Evolutionary conservation across 2,797 vertebrate genomes (phyloP).

Genomic region (Orestias chungarensis): DNA sequence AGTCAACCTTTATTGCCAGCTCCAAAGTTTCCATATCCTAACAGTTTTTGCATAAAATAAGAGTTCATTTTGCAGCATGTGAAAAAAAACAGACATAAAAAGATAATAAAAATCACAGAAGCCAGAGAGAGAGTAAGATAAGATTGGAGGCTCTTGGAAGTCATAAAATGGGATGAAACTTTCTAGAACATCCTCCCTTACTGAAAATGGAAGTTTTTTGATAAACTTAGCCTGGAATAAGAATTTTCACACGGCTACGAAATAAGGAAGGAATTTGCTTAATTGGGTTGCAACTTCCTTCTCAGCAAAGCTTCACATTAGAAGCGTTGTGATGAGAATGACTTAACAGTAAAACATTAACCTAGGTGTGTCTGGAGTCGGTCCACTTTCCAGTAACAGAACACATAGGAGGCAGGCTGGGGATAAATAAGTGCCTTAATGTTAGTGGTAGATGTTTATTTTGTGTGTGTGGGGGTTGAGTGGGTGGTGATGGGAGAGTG

Average conservation of each 20-base stretch:
- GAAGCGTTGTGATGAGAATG: neutral
- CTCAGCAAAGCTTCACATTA: neutral
- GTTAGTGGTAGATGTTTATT: neutral
- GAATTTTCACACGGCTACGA: neutral
- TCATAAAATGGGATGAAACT: constrained; percentile 30
- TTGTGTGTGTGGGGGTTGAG: neutral
- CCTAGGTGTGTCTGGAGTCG: neutral
- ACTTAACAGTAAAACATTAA: constrained; percentile 3
- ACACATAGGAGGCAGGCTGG: neutral
- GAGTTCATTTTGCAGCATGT: neutral
- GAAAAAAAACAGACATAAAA: neutral
- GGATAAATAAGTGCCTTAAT: neutral
- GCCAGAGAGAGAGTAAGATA: neutral
- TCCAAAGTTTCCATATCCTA: neutral
- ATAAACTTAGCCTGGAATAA: neutral
- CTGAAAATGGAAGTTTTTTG: constrained; percentile 9
- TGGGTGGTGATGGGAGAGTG: too few species aligned
- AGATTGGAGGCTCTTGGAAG: constrained; percentile 1
- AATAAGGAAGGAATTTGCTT: constrained; percentile 9
- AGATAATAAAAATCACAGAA: neutral
- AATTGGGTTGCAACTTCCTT: constrained; percentile 36
- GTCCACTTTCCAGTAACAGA: neutral
- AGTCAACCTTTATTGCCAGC: neutral
- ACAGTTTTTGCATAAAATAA: neutral
- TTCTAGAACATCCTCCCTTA: neutral